Evolutionary conservation across 2,797 vertebrate genomes (phyloP), one percentile per base, ranked within the genome.

Genomic region (Manis pentadactyla): DNA sequence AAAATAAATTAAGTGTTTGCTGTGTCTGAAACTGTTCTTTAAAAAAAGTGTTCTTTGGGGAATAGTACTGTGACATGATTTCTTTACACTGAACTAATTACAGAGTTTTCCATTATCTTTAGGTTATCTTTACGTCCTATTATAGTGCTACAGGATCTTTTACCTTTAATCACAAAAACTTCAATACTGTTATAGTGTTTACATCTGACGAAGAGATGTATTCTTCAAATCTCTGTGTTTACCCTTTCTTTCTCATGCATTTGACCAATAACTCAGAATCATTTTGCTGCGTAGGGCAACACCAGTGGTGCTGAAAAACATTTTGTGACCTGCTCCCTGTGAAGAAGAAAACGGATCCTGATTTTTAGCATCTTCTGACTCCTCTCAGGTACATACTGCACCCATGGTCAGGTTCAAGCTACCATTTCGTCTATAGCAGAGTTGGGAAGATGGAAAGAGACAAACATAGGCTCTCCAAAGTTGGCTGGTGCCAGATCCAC

Each of bases 391-490:
- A 31, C 4, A 11, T 7, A 1, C 3, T 7, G 68, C 53, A 29
- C 25, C 37, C 18, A 42, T 0, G 12, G 46, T 21, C 29, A 34
- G 21, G 42, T 7, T 59, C 34, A 49, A 27, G 59, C 1, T 11
- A 39, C 51, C 25, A 6, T 9, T 1, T 11, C 12, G 5, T 13
- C 61, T 7, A 19, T 5, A 66, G 37, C 27, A 19, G 39, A 78
- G 17, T 2, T 17, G 17, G 7, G 46, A 23, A 74, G 23, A 17
- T 59, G 39, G 31, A 39, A 37, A 74, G 18, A 51, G 2, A 37
- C 0, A 1, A 4, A 1, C 5, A 53, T 37, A 55, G 4, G 3
- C 19, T 31, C 39, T 82, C 23, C 12, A 10, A 21, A 68, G 6
- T 34, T 25, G 21, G 10, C 12, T 46, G 4, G 29, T 15, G 15